phyloP scores from a whole-genome alignment of 2,888 invertebrate species.

The Elmis aenea region DNA sequence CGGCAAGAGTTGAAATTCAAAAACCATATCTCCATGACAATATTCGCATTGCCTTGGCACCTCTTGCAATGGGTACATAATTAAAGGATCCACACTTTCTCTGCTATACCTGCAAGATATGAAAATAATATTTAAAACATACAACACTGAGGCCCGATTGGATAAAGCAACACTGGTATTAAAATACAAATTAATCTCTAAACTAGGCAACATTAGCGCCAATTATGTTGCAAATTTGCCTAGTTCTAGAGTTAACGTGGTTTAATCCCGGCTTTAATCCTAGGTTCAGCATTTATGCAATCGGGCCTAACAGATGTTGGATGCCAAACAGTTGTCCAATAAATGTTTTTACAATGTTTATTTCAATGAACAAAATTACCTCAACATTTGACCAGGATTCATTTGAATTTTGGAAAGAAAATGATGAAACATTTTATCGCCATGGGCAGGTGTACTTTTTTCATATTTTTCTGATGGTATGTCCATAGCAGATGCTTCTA shows the following conservation, averaged over 20 bases:
- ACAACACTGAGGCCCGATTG: too few relatives aligned
- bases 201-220: too few relatives aligned
- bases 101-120: constrained; percentile 64
- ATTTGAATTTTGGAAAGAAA: constrained; percentile 67
- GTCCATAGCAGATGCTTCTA: constrained; percentile 27
- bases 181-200: too few relatives aligned
- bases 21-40: constrained; percentile 67
- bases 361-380: constrained; percentile 52
- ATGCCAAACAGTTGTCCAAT: not conserved
- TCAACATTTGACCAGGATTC: constrained; percentile 77
- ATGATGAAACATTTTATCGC: constrained; percentile 76
- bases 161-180: too few relatives aligned
- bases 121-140: constrained; percentile 1
- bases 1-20: constrained; percentile 82
- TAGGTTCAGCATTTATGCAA: too few relatives aligned
- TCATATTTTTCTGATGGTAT: constrained; percentile 67
- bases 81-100: constrained; percentile 59
- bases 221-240: too few relatives aligned
- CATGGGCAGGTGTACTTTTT: constrained; percentile 72
- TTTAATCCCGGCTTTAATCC: too few relatives aligned
- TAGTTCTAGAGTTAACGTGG: too few relatives aligned
- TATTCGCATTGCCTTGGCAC: constrained; percentile 56
- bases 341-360: not conserved
- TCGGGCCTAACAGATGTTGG: too few relatives aligned
- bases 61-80: constrained; percentile 62